phyloP scores from a whole-genome alignment of 2,888 invertebrate genomes.

The Torymus texanus region DNA sequence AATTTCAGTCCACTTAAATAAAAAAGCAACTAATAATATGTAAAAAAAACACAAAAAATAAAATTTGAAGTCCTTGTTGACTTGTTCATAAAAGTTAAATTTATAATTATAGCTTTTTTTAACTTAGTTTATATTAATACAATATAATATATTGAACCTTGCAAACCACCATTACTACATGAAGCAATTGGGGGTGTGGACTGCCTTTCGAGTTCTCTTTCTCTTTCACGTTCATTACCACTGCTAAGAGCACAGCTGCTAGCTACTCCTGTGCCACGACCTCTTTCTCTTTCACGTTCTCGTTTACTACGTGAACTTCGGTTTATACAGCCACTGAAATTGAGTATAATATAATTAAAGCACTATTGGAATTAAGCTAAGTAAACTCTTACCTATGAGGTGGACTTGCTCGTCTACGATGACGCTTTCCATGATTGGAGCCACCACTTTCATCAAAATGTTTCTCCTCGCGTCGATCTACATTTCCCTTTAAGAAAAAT shows the following conservation, averaged over 20 bases:
- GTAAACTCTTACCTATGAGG: slow-evolving; percentile 71
- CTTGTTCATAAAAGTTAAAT: neutral
- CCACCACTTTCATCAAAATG: slow-evolving; percentile 76
- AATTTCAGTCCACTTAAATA: too few relatives aligned
- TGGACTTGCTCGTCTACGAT: slow-evolving; percentile 76
- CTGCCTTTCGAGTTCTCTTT: slow-evolving; percentile 69
- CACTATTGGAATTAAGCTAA: neutral
- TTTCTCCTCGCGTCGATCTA: slow-evolving; percentile 69
- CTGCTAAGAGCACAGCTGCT: slow-evolving; percentile 20
- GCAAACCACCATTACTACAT: slow-evolving; percentile 66
- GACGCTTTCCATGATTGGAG: slow-evolving; percentile 77
- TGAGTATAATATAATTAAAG: neutral
- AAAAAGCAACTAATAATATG: too few relatives aligned
- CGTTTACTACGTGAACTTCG: slow-evolving; percentile 69
- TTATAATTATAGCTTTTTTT: neutral
- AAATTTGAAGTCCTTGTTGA: too few relatives aligned
- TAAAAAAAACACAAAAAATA: too few relatives aligned
- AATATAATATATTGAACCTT: slow-evolving; percentile 61
- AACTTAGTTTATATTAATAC: neutral
- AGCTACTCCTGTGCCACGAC: slow-evolving; percentile 64
- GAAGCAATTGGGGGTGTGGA: slow-evolving; percentile 70
- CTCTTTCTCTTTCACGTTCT: slow-evolving; percentile 69
- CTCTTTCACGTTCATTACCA: slow-evolving; percentile 68
- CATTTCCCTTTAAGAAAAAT: slow-evolving; percentile 61
- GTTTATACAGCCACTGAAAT: slow-evolving; percentile 64